These are phyloP conservation scores for Lissocephala sabroskyi DNA, from an alignment of 2,888 invertebrate species.

Conservation along the genomic window DNA sequence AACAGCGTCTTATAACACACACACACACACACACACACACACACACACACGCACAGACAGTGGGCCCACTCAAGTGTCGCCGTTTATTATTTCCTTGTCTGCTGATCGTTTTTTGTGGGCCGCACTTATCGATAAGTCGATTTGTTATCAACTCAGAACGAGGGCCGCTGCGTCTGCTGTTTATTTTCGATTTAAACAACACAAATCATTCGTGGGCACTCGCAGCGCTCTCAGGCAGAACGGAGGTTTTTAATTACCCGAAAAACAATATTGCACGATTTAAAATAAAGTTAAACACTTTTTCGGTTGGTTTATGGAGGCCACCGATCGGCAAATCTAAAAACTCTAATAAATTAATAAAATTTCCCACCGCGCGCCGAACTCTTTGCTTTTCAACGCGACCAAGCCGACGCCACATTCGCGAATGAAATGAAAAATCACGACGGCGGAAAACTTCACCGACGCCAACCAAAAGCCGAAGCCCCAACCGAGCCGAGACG, in stretches of 20 bases:
- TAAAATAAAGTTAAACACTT: constrained; percentile 8
- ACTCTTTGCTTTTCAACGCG: constrained; percentile 38
- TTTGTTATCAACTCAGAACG: no score
- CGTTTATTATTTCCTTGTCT: no score
- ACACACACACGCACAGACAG: no score
- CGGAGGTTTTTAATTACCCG: constrained; percentile 17
- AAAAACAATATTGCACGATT: constrained; percentile 13
- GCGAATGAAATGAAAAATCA: constrained; percentile 68
- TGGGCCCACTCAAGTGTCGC: no score
- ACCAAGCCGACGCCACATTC: constrained; percentile 41
- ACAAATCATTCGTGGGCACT: constrained; percentile 9
- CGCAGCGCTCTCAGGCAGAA: constrained; percentile 45
- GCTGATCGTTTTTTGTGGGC: no score
- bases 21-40: no score
- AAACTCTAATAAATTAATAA: not conserved
- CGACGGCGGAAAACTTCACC: constrained; percentile 62
- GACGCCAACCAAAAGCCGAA: constrained; percentile 13
- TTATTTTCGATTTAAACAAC: constrained; percentile 46
- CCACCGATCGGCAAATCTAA: constrained; percentile 5
- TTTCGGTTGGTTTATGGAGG: constrained; percentile 14
- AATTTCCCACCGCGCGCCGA: not conserved
- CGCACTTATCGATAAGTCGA: no score
- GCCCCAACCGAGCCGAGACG: not conserved
- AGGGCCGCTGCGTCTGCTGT: no score
- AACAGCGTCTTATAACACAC: no score